A percentile compares a stretch with the other conserved stretches of the same genome.
These are phyloP conservation scores for Felis chaus DNA, from an alignment of 2,113 vertebrate species.

Conservation along the genomic window DNA sequence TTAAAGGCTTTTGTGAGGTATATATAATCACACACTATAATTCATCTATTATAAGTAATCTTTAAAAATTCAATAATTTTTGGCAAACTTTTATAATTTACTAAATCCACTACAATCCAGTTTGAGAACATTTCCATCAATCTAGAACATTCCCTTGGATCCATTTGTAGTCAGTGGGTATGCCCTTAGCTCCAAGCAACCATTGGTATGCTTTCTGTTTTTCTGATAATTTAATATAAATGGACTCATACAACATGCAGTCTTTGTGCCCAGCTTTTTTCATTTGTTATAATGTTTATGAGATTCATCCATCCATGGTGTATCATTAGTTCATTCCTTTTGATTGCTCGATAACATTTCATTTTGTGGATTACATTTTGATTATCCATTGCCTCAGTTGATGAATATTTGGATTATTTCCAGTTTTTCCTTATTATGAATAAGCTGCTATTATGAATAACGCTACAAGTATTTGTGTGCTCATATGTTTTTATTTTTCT, in stretches of 20 bases:
- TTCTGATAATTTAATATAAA: conserved; percentile 20
- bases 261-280: conserved; percentile 20
- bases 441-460: not conserved
- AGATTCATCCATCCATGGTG: not conserved
- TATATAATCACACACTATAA: not conserved
- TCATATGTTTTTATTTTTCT: not conserved
- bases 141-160: not conserved
- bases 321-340: not conserved
- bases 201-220: not conserved
- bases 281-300: not conserved
- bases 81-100: not conserved
- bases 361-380: not conserved
- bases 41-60: not conserved
- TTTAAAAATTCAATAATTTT: not conserved
- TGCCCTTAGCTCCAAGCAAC: not conserved
- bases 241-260: not conserved
- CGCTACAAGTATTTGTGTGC: not conserved
- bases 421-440: not conserved
- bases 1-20: not conserved
- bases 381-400: not conserved
- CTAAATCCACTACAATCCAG: not conserved
- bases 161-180: not conserved
- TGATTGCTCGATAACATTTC: not conserved
- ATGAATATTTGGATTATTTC: not conserved
- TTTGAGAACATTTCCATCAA: not conserved